phyloP scores from a whole-genome alignment of 2,888 invertebrate species.

The Saturnia japonica region DNA sequence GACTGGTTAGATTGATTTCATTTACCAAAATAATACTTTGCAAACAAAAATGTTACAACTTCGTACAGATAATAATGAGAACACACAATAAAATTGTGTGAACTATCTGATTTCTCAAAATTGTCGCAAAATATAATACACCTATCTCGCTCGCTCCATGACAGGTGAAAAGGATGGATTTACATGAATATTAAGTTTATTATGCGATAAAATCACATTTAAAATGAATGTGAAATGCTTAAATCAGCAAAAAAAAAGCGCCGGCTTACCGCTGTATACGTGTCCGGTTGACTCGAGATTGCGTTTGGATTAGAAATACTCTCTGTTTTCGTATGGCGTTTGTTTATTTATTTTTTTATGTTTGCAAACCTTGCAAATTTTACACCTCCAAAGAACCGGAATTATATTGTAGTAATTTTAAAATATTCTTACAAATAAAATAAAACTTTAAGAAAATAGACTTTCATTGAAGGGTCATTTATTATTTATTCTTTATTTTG shows the following conservation, averaged over 20 bases:
- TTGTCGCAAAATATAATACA: slow-evolving; percentile 26
- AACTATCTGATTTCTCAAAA: slow-evolving; percentile 2
- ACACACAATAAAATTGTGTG: background rate
- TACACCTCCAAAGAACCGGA: background rate
- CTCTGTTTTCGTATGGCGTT: background rate
- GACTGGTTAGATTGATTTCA: too few species aligned
- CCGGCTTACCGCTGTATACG: slow-evolving; percentile 12
- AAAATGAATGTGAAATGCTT: slow-evolving; percentile 22
- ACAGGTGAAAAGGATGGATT: slow-evolving; percentile 42
- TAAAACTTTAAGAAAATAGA: too few species aligned
- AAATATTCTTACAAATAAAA: too few species aligned
- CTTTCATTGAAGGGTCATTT: too few species aligned
- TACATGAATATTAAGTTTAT: slow-evolving; percentile 41
- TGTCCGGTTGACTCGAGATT: slow-evolving; percentile 7
- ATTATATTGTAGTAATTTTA: background rate
- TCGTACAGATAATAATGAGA: background rate
- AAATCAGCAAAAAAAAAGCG: slow-evolving; percentile 23
- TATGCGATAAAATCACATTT: slow-evolving; percentile 31
- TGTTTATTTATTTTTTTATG: background rate
- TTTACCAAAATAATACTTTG: background rate
- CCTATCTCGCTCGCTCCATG: slow-evolving; percentile 33
- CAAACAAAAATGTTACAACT: background rate
- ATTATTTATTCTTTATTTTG: too few species aligned
- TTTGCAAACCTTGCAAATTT: background rate
- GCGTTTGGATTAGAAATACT: slow-evolving; percentile 8